phyloP scores from a whole-genome alignment of 2,113 vertebrate genomes.

The Phoxinus phoxinus region DNA sequence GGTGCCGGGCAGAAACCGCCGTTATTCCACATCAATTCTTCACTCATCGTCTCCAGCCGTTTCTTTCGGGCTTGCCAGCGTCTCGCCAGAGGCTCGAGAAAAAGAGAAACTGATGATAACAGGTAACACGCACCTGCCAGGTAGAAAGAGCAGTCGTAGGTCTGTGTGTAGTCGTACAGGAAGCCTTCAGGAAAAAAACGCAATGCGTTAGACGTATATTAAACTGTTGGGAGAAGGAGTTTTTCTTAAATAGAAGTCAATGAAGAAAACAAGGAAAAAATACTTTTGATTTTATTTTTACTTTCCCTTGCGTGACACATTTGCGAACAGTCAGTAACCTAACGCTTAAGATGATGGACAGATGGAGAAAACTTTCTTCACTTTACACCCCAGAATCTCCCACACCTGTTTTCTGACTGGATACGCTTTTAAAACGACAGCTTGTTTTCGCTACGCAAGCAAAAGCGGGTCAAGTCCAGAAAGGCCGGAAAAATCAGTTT shows the following conservation, averaged over 20 bases:
- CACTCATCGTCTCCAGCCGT: constrained; percentile 50
- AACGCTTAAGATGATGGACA: background rate
- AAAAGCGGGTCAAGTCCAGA: constrained; percentile 14
- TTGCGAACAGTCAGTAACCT: background rate
- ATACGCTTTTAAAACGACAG: background rate
- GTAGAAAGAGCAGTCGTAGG: constrained; percentile 90
- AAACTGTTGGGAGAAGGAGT: background rate
- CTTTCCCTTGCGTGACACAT: background rate
- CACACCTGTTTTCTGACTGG: constrained; percentile 30
- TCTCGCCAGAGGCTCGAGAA: constrained; percentile 85
- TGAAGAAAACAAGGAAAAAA: background rate
- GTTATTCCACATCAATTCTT: constrained; percentile 69
- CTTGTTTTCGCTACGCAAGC: constrained; percentile 6
- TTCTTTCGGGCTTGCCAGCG: constrained; percentile 77
- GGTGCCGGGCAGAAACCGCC: constrained; percentile 68
- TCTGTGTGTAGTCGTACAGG: constrained; percentile 90
- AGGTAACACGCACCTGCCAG: constrained; percentile 89
- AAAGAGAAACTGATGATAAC: constrained; percentile 85
- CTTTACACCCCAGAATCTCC: background rate
- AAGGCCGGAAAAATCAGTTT: constrained; percentile 50
- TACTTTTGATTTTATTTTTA: background rate
- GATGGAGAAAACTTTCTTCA: background rate
- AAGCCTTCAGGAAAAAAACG: constrained; percentile 79
- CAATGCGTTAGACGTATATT: constrained; percentile 2
- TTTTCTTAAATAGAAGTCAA: background rate